Conservation (phyloP, 1,140 invertebrate species). For the Drosophila trapezifrons region DNA sequence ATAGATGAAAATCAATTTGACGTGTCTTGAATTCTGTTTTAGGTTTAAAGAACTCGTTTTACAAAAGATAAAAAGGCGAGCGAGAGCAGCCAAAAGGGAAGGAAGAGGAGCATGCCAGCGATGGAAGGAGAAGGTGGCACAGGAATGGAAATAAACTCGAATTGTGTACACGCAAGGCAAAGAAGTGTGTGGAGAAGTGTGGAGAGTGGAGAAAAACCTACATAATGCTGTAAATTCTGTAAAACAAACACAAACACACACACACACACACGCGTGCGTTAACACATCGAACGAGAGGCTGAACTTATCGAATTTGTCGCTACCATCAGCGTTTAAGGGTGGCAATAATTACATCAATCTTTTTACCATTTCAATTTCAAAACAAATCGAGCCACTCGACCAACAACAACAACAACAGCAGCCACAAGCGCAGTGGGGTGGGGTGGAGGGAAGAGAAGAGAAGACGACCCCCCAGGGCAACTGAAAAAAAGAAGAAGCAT, state of each 20-base stretch:
- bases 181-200: constrained; percentile 4
- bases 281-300: constrained; percentile 12
- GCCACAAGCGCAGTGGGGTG: not conserved
- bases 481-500: not conserved
- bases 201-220: constrained; percentile 19
- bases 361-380: constrained; percentile 68
- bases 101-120: constrained; percentile 12
- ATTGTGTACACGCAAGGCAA: constrained; percentile 33
- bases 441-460: not conserved
- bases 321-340: constrained; percentile 54
- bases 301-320: constrained; percentile 48
- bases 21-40: constrained; percentile 78
- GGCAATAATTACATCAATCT: constrained; percentile 75
- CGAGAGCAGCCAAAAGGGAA: constrained; percentile 26
- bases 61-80: constrained; percentile 58
- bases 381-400: constrained; percentile 52
- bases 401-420: constrained; percentile 1
- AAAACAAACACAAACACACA: constrained; percentile 24
- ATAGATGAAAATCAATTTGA: constrained; percentile 82
- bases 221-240: constrained; percentile 24
- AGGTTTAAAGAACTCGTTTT: constrained; percentile 78
- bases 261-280: not conserved
- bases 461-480: constrained; percentile 33
- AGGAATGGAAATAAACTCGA: constrained; percentile 67
- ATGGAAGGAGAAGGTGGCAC: constrained; percentile 8